Percentiles rank a stretch among this genome's conserved stretches.
These are phyloP conservation scores for Pseudocheirus occidentalis DNA, from an alignment of 2,797 vertebrate genomes.

Conservation along the genomic window DNA sequence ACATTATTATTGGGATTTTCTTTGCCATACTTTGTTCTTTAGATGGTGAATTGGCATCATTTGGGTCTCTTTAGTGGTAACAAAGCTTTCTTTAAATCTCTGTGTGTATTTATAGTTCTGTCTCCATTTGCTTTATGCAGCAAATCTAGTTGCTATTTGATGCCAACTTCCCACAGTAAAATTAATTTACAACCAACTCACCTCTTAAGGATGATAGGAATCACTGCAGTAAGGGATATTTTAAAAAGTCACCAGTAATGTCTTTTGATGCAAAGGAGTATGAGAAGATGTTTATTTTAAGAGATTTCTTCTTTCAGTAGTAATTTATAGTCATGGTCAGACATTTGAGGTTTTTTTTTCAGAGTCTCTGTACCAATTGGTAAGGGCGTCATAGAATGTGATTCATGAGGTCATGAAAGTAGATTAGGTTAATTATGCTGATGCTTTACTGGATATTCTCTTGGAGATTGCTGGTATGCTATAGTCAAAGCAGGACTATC, in stretches of 20 bases:
- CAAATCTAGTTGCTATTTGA: background rate
- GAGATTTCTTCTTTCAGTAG: constrained; percentile 1
- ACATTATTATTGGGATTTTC: background rate
- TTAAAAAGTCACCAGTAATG: constrained; percentile 44
- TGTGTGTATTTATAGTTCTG: background rate
- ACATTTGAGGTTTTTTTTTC: constrained; percentile 35
- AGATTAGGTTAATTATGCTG: constrained; percentile 51
- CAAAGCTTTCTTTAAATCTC: background rate
- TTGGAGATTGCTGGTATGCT: constrained; percentile 49
- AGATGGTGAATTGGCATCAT: constrained; percentile 33
- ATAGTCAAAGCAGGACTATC: constrained; percentile 45
- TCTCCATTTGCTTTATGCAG: background rate
- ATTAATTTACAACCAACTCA: constrained; percentile 27
- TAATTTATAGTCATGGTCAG: constrained; percentile 24
- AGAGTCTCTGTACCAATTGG: constrained; percentile 51
- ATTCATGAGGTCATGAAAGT: constrained; percentile 58
- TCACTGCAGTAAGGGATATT: constrained; percentile 35
- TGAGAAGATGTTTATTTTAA: constrained; percentile 47
- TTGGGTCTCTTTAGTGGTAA: constrained; percentile 31
- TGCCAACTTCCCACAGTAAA: background rate
- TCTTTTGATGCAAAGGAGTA: constrained; percentile 36
- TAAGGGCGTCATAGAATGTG: constrained; percentile 37
- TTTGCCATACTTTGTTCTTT: constrained; percentile 1
- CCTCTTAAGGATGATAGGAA: constrained; percentile 49
- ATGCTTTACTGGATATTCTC: background rate